phyloP scores from a whole-genome alignment of 2,888 invertebrate species.

The Yponomeuta sedellus region DNA sequence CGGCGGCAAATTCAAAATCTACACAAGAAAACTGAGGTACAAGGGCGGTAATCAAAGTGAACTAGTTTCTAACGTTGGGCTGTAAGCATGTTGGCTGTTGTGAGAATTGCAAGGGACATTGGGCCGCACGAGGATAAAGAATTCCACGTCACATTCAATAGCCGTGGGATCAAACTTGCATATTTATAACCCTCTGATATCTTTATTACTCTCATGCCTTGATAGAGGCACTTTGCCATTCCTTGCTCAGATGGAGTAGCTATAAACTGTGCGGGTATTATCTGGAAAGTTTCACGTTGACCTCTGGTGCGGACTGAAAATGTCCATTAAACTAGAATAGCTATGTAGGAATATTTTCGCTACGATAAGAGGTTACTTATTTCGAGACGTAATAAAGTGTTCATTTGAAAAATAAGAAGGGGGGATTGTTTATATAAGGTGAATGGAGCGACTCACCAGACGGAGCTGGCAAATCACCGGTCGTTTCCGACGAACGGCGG shows the following conservation, averaged over 20 bases:
- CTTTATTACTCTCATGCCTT: neutral
- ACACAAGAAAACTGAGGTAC: too few relatives aligned
- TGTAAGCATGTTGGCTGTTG: too few relatives aligned
- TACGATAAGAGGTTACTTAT: neutral
- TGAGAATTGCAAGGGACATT: too few relatives aligned
- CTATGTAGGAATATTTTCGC: neutral
- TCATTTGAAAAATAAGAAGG: constrained; percentile 27
- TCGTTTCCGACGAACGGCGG: constrained; percentile 45
- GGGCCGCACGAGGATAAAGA: too few relatives aligned
- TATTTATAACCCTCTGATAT: constrained; percentile 1
- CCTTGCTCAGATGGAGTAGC: neutral
- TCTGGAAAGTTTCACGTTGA: neutral
- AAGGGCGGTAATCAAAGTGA: too few relatives aligned
- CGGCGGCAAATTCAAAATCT: too few relatives aligned
- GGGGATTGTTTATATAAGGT: constrained; percentile 35
- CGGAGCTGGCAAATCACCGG: constrained; percentile 57
- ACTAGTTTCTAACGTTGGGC: too few relatives aligned
- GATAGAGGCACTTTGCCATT: neutral
- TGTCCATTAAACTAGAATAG: neutral
- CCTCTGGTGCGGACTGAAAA: neutral
- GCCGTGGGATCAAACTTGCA: constrained; percentile 1
- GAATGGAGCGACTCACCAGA: constrained; percentile 34
- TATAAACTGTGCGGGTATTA: neutral
- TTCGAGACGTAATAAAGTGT: neutral
- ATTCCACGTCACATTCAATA: constrained; percentile 8